Evolutionary conservation across 2,797 vertebrate genomes (phyloP).

Genomic region (Aulostomus chinensis): DNA sequence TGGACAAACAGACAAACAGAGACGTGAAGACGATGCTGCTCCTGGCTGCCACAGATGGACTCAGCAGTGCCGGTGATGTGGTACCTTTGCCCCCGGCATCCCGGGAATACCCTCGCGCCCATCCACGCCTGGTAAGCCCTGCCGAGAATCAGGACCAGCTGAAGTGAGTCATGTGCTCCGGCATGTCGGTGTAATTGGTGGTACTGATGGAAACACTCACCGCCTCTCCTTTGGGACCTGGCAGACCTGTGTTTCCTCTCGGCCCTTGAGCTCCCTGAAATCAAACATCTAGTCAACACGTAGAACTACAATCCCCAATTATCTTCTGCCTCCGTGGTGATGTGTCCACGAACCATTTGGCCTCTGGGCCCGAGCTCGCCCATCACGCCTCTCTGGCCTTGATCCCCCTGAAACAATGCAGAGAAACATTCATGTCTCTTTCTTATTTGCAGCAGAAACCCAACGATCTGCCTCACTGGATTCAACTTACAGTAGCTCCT

Average conservation of each 20-base stretch:
- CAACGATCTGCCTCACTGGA: too few relatives aligned
- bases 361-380: slow-evolving; percentile 92
- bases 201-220: slow-evolving; percentile 78
- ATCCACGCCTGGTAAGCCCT: slow-evolving; percentile 94
- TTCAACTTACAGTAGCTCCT: slow-evolving; percentile 91
- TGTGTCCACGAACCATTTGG: slow-evolving; percentile 79
- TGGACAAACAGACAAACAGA: slow-evolving; percentile 48
- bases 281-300: slow-evolving; percentile 13
- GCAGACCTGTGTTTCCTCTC: slow-evolving; percentile 92
- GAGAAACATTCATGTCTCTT: not conserved
- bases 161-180: slow-evolving; percentile 2
- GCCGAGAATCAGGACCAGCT: slow-evolving; percentile 18
- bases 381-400: slow-evolving; percentile 87
- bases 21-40: slow-evolving; percentile 1
- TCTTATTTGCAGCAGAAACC: slow-evolving; percentile 85
- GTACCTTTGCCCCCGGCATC: slow-evolving; percentile 94
- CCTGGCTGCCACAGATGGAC: not conserved
- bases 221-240: slow-evolving; percentile 92
- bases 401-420: slow-evolving; percentile 85
- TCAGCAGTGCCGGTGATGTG: not conserved
- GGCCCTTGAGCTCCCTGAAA: slow-evolving; percentile 85
- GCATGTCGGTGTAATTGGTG: slow-evolving; percentile 2
- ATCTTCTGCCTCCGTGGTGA: not conserved
- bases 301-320: not conserved
- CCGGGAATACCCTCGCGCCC: slow-evolving; percentile 95